Evolutionary conservation across 2,797 vertebrate species (phyloP).

Genomic region (Pempheris klunzingeri): DNA sequence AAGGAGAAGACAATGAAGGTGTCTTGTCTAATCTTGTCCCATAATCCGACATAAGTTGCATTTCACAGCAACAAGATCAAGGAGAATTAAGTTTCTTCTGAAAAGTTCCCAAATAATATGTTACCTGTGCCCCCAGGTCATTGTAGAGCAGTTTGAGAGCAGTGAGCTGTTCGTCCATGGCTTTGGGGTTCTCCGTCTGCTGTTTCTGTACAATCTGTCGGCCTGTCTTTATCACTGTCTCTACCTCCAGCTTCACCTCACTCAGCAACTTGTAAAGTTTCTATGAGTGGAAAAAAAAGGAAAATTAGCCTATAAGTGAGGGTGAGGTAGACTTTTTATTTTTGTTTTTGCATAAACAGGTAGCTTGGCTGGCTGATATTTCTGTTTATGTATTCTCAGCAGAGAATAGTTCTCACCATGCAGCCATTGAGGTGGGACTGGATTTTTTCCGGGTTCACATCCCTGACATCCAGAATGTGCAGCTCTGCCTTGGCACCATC

Average conservation of each 20-base stretch:
- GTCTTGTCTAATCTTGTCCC: neutral
- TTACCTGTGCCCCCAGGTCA: slow-evolving; percentile 95
- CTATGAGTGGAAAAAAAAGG: slow-evolving; percentile 69
- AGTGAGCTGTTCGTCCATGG: slow-evolving; percentile 97
- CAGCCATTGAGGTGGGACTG: slow-evolving; percentile 92
- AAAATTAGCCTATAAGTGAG: neutral
- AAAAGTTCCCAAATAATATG: neutral
- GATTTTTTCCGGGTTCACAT: slow-evolving; percentile 91
- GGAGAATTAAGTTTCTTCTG: neutral
- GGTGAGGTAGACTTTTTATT: neutral
- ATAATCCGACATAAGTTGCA: neutral
- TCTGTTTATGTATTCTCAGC: neutral
- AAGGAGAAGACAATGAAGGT: neutral
- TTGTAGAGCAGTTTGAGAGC: slow-evolving; percentile 97
- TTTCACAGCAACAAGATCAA: slow-evolving; percentile 1
- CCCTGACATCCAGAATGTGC: slow-evolving; percentile 89
- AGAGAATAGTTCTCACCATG: slow-evolving; percentile 87
- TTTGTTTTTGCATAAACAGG: neutral
- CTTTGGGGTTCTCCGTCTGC: slow-evolving; percentile 96
- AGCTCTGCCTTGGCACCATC: slow-evolving; percentile 93
- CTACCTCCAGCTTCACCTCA: slow-evolving; percentile 98
- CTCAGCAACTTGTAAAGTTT: slow-evolving; percentile 97
- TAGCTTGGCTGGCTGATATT: neutral
- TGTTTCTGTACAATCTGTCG: slow-evolving; percentile 99
- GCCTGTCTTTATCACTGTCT: slow-evolving; percentile 99